Base-by-base conservation (phyloP, 2,113 vertebrate genomes). In the Datnioides undecimradiatus region DNA sequence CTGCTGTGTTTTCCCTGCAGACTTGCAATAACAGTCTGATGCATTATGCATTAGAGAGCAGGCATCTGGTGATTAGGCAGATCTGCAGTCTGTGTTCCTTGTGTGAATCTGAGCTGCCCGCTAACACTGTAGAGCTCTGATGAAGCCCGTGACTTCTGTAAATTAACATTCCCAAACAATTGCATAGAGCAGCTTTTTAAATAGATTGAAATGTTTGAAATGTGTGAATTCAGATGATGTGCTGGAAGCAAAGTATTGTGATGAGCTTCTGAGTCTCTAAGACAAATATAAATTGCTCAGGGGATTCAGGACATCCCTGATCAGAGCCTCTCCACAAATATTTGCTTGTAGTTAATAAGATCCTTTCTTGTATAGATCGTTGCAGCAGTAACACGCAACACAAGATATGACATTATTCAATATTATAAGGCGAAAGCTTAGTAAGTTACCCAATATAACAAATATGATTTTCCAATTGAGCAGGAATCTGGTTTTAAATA, bases 21-120 rank as follows among this genome's bases (percentile, higher is more conserved):
- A 90, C 79, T 77, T 66, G 80, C 60, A 92, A 90, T 88, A 93
- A 91, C 82, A 85, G 79, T 68, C 65, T 80, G 71, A 91, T 94
- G 86, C 89, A 94, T 94, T 92, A 95, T 94, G 91, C 79, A 95
- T 85, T 25, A 85, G 80, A 33, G 45, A 80, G 83, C 41, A 70
- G 64, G 83, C 91, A 87, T 88, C 79, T 91, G 91, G 79, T 92
- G 86, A 93, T 90, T 91, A 89, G 79, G 49, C 57, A 71, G 84
- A 86, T 85, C 86, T 89, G 66, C 78, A 70, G 70, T 64, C 73
- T 66, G 38, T 9, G 66, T 86, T 86, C 77, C 70, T 51, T 16
- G 76, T 45, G 69, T 64, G 77, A 79, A 64, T 86, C 58, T 65
- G 72, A 14, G 25, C 74, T 83, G 57, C 71, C 25, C 73, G 62